These are phyloP conservation scores for Sebastes schlegelii DNA, from an alignment of 2,113 vertebrate species.

Conservation along the genomic window DNA sequence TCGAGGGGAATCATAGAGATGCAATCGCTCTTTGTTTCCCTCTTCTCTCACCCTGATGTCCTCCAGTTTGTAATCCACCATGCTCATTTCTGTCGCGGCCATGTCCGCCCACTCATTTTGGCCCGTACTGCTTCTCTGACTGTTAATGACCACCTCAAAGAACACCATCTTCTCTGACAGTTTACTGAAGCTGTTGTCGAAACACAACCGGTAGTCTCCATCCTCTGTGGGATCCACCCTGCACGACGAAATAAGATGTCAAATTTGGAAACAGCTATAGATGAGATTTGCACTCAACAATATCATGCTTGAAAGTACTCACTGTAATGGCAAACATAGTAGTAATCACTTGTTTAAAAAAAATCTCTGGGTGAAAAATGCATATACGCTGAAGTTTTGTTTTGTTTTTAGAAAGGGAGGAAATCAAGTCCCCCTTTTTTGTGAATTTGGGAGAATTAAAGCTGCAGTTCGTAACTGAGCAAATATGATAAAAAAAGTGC, in stretches of 20 bases:
- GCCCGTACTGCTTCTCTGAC: conserved; percentile 50
- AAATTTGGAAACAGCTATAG: not conserved
- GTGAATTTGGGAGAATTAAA: too few relatives aligned
- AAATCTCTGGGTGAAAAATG: too few relatives aligned
- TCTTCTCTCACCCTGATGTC: conserved; percentile 76
- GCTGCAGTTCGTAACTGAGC: too few relatives aligned
- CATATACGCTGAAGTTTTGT: too few relatives aligned
- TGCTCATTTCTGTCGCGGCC: conserved; percentile 77
- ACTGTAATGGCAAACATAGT: not conserved
- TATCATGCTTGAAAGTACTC: not conserved
- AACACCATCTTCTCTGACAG: conserved; percentile 91
- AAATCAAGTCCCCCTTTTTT: too few relatives aligned
- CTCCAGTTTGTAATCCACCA: conserved; percentile 81
- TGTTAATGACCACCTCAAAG: conserved; percentile 87
- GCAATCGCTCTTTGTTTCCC: not conserved
- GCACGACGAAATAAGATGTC: not conserved
- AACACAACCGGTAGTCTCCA: conserved; percentile 92
- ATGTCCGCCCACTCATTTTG: conserved; percentile 79
- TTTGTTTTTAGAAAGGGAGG: too few relatives aligned
- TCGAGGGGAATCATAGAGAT: not conserved
- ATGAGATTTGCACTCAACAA: not conserved
- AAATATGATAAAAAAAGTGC: too few relatives aligned
- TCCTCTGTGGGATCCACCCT: conserved; percentile 88
- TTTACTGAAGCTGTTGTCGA: conserved; percentile 94
- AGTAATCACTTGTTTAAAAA: too few relatives aligned